Evolutionary conservation across 2,797 vertebrate species (phyloP).

Genomic region (Oryzias dopingdopingensis): DNA sequence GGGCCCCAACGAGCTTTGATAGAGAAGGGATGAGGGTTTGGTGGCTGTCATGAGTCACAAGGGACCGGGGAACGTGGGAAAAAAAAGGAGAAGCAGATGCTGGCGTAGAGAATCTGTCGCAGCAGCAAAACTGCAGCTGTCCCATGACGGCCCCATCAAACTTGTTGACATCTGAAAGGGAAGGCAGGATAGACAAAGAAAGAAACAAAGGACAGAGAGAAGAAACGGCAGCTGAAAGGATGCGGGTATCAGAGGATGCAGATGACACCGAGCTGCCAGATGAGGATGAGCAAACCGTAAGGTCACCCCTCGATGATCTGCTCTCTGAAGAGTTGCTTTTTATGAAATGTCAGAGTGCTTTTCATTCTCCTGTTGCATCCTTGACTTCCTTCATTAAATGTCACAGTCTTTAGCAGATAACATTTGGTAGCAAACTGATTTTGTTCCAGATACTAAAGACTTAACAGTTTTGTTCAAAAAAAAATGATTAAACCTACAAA

Average conservation of each 20-base stretch:
- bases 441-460: slow-evolving; percentile 1
- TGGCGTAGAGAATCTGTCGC: slow-evolving; percentile 33
- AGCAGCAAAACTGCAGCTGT: slow-evolving; percentile 42
- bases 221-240: slow-evolving; percentile 18
- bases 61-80: slow-evolving; percentile 33
- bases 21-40: background rate
- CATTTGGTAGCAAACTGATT: slow-evolving; percentile 3
- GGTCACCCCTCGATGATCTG: background rate
- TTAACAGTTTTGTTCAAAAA: background rate
- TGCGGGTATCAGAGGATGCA: slow-evolving; percentile 40
- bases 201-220: slow-evolving; percentile 32
- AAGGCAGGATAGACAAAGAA: slow-evolving; percentile 26
- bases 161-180: slow-evolving; percentile 50
- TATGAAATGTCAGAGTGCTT: slow-evolving; percentile 12
- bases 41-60: slow-evolving; percentile 28
- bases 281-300: slow-evolving; percentile 29
- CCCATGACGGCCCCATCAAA: slow-evolving; percentile 57
- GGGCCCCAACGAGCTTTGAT: slow-evolving; percentile 21
- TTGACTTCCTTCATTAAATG: slow-evolving; percentile 15
- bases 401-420: slow-evolving; percentile 17
- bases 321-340: slow-evolving; percentile 10
- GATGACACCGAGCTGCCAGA: slow-evolving; percentile 38
- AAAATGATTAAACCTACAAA: background rate
- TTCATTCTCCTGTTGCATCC: slow-evolving; percentile 2
- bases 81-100: slow-evolving; percentile 20